phyloP scores from a whole-genome alignment of 2,888 invertebrate genomes.

The Protophormia terraenovae region DNA sequence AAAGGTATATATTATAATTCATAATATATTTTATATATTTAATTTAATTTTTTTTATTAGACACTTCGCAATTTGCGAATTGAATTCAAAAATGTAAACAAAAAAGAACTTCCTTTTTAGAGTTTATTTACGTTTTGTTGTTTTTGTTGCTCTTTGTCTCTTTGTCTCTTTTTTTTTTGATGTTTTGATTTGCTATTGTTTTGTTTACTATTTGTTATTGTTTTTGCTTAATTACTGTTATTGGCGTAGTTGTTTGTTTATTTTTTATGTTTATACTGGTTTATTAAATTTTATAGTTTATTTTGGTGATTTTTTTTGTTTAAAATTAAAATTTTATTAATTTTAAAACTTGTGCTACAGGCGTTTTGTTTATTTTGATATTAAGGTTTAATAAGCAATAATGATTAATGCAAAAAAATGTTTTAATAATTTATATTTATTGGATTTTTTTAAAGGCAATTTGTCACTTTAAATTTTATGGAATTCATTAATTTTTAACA shows the following conservation, averaged over 20 bases:
- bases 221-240: neutral
- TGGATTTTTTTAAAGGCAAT: too few species aligned
- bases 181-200: neutral
- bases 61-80: neutral
- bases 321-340: neutral
- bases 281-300: neutral
- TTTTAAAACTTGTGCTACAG: neutral
- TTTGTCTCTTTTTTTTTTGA: neutral
- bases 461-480: too few species aligned
- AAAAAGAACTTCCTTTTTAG: neutral
- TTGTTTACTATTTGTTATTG: neutral
- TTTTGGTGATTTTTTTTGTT: neutral
- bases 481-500: too few species aligned
- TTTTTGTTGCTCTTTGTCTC: neutral
- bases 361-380: neutral
- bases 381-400: too few species aligned
- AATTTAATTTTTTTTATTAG: neutral
- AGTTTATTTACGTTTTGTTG: neutral
- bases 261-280: neutral
- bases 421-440: too few species aligned
- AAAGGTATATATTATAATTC: slow-evolving; percentile 16
- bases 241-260: neutral
- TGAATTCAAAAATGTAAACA: neutral
- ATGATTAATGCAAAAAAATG: too few species aligned
- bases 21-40: neutral